Evolutionary conservation across 2,797 vertebrate species (phyloP).

Genomic region (Phylloscopus collybita): DNA sequence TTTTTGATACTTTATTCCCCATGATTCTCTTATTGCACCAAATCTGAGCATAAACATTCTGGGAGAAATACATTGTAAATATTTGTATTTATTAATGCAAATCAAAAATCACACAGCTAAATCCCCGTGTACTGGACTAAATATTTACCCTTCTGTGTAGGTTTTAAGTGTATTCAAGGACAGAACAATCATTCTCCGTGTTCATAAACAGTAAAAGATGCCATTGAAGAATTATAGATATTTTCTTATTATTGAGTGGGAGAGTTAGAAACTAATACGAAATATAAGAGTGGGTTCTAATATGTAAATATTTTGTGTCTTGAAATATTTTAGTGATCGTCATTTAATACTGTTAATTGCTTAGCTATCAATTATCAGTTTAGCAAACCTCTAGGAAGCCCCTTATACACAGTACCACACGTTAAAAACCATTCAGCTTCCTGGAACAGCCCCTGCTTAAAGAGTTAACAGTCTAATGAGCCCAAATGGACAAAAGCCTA

Average conservation of each 20-base stretch:
- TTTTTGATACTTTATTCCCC: not conserved
- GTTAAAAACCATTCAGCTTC: not conserved
- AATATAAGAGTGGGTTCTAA: not conserved
- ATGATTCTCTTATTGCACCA: not conserved
- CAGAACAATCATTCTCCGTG: not conserved
- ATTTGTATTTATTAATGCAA: conserved; percentile 68
- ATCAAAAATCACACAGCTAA: conserved; percentile 51
- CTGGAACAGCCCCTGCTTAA: not conserved
- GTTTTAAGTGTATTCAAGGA: conserved; percentile 60
- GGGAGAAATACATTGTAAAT: conserved; percentile 57
- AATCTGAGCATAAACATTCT: conserved; percentile 30
- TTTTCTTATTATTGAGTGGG: not conserved
- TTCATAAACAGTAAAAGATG: conserved; percentile 23
- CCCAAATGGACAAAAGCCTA: not conserved
- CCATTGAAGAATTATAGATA: not conserved
- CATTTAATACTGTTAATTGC: not conserved
- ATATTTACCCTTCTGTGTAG: conserved; percentile 62
- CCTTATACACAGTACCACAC: not conserved
- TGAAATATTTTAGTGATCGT: not conserved
- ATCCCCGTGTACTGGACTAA: conserved; percentile 32
- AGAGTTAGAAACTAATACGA: not conserved
- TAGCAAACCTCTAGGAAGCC: not conserved
- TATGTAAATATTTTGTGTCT: not conserved
- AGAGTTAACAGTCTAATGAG: not conserved
- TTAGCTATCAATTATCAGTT: not conserved